These are phyloP conservation scores for Heliconius hermathena DNA, from an alignment of 1,140 invertebrate genomes.

Conservation along the genomic window DNA sequence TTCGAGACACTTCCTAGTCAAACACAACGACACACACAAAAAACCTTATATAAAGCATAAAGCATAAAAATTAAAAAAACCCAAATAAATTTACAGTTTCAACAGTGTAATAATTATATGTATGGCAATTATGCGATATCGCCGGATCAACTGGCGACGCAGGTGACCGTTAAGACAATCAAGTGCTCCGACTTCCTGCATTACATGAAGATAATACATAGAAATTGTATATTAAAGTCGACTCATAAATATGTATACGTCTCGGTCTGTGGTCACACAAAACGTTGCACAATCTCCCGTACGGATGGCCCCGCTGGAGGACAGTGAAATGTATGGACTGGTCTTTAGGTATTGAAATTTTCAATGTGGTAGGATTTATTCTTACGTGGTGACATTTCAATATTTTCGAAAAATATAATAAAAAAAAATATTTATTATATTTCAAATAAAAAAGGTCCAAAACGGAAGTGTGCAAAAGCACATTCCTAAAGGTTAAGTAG, in stretches of 20 bases:
- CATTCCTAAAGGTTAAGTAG: no score
- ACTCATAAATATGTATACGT: constrained; percentile 80
- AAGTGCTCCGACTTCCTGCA: constrained; percentile 71
- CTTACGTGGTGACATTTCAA: no score
- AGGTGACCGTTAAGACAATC: constrained; percentile 77
- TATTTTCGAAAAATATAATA: no score
- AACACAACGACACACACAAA: no score
- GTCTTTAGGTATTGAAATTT: no score
- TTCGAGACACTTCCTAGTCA: no score
- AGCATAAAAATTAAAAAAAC: neutral
- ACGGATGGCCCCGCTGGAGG: constrained; percentile 58
- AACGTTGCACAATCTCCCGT: constrained; percentile 76
- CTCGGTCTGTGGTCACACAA: constrained; percentile 75
- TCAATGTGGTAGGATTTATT: no score
- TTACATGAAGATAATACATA: constrained; percentile 79
- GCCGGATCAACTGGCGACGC: constrained; percentile 55
- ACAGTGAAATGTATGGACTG: constrained; percentile 43
- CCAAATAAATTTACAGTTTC: neutral
- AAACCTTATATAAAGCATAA: no score
- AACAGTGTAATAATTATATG: constrained; percentile 28
- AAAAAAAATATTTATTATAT: no score
- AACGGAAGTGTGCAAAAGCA: no score
- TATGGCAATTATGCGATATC: constrained; percentile 53
- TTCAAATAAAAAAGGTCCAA: no score
- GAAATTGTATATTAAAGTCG: constrained; percentile 80